phyloP scores from a whole-genome alignment of 1,140 invertebrate genomes.

The Caenorhabditis inopinata region DNA sequence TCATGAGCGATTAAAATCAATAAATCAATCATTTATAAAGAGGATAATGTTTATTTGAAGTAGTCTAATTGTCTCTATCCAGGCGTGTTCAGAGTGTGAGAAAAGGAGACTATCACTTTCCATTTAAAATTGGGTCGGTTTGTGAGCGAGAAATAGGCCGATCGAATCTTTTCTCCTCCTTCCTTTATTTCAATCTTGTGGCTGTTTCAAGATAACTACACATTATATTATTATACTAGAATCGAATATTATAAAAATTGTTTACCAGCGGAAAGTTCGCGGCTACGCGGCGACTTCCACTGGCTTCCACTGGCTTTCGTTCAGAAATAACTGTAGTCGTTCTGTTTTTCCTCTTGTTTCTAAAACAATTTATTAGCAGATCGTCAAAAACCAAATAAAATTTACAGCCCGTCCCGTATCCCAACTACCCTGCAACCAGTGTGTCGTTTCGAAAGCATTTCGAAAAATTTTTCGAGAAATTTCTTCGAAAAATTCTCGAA shows the following conservation, averaged over 20 bases:
- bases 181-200: conserved; percentile 7
- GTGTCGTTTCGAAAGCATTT: too few relatives aligned
- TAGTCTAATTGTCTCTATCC: conserved; percentile 24
- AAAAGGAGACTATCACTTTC: conserved; percentile 17
- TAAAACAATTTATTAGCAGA: too few relatives aligned
- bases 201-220: conserved; percentile 6
- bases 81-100: not conserved
- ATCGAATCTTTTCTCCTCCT: not conserved
- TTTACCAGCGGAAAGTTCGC: too few relatives aligned
- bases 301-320: too few relatives aligned
- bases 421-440: too few relatives aligned
- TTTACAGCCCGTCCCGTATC: too few relatives aligned
- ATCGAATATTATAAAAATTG: conserved; percentile 29
- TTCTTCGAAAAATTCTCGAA: too few relatives aligned
- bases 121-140: not conserved
- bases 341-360: too few relatives aligned
- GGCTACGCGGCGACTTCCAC: too few relatives aligned
- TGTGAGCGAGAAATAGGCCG: not conserved
- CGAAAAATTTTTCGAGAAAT: too few relatives aligned
- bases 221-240: conserved; percentile 28
- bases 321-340: too few relatives aligned
- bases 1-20: conserved; percentile 24
- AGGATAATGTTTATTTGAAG: conserved; percentile 16
- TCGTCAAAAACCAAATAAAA: too few relatives aligned
- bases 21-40: not conserved